Evolutionary conservation across 1,140 invertebrate genomes (phyloP).

Genomic region (Parapsyche elsis): DNA sequence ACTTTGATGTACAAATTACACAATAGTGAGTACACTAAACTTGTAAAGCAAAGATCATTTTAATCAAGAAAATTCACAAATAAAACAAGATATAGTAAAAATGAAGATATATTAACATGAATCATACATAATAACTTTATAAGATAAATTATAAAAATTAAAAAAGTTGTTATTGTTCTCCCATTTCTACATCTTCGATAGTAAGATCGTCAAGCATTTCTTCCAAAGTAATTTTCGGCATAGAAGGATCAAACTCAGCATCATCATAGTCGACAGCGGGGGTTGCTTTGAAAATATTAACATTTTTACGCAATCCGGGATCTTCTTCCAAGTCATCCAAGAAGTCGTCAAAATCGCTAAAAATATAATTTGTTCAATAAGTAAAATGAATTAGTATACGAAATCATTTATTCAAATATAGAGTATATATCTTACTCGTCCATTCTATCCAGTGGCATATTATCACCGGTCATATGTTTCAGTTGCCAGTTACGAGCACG

Average conservation of each 20-base stretch:
- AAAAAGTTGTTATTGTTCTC: slow-evolving; percentile 61
- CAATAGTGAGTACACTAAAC: no score
- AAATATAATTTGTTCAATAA: slow-evolving; percentile 53
- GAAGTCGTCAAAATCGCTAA: slow-evolving; percentile 93
- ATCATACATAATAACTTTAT: not conserved
- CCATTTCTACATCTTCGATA: slow-evolving; percentile 82
- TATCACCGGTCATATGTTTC: slow-evolving; percentile 82
- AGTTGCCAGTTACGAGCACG: slow-evolving; percentile 92
- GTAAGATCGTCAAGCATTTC: slow-evolving; percentile 97
- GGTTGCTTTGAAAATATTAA: slow-evolving; percentile 92
- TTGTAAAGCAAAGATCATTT: no score
- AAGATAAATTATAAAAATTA: slow-evolving; percentile 10
- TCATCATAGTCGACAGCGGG: slow-evolving; percentile 74
- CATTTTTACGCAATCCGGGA: slow-evolving; percentile 83
- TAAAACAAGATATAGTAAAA: not conserved
- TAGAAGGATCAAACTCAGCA: slow-evolving; percentile 74
- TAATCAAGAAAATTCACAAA: no score
- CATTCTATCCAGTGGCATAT: slow-evolving; percentile 74
- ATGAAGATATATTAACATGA: not conserved
- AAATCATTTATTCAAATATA: no score
- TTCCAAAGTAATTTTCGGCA: slow-evolving; percentile 89
- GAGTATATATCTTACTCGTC: slow-evolving; percentile 76
- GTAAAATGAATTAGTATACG: no score
- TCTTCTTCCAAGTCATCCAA: slow-evolving; percentile 98
- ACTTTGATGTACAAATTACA: no score